Evolutionary conservation across 2,888 invertebrate species (phyloP).

Genomic region (Clitarchus hookeri): DNA sequence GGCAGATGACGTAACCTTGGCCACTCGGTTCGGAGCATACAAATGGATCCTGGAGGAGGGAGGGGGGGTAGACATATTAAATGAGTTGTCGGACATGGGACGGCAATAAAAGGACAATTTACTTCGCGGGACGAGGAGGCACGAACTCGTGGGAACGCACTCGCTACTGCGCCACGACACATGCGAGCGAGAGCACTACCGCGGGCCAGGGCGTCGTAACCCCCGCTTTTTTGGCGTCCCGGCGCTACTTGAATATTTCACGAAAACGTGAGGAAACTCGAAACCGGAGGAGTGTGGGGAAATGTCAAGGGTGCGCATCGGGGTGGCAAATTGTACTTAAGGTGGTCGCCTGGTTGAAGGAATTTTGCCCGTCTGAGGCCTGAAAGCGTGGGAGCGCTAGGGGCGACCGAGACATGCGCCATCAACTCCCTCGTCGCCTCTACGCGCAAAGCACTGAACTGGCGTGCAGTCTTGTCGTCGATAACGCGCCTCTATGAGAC

Average conservation of each 20-base stretch:
- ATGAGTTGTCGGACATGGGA: not conserved
- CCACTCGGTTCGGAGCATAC: not conserved
- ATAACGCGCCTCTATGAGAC: too few species aligned
- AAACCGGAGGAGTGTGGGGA: not conserved
- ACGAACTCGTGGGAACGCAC: not conserved
- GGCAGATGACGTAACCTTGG: not conserved
- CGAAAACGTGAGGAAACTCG: not conserved
- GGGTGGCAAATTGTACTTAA: too few species aligned
- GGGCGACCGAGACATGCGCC: too few species aligned
- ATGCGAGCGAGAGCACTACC: not conserved
- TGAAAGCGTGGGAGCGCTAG: too few species aligned
- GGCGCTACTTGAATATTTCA: not conserved
- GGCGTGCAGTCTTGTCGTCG: too few species aligned
- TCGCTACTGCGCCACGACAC: not conserved
- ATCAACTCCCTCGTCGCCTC: too few species aligned
- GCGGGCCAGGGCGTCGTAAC: not conserved
- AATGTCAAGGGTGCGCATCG: too few species aligned
- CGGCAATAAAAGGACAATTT: conserved; percentile 2
- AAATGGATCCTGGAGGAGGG: not conserved
- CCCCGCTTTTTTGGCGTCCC: not conserved
- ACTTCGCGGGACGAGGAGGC: not conserved
- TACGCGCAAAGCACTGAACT: too few species aligned
- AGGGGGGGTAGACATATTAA: not conserved
- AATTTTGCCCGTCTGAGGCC: too few species aligned
- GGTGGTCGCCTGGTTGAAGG: too few species aligned